These are phyloP conservation scores for Brachyhypopomus gauderio DNA, from an alignment of 2,113 vertebrate species.

Conservation along the genomic window DNA sequence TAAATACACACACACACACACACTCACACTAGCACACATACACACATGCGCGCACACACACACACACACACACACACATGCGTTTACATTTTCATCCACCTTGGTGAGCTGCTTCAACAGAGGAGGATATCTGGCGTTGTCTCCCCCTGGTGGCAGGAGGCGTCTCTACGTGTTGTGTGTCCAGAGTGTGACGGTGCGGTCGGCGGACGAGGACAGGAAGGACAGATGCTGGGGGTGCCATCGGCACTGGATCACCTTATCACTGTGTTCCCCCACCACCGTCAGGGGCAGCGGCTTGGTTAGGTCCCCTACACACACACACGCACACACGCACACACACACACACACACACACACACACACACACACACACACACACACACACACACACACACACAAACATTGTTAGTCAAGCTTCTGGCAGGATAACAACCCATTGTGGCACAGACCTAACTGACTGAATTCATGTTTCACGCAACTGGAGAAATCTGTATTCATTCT, in stretches of 20 bases:
- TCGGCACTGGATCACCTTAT: slow-evolving; percentile 98
- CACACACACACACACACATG: slow-evolving; percentile 1
- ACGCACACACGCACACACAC: slow-evolving; percentile 42
- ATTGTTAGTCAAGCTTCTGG: neutral
- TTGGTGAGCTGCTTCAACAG: neutral
- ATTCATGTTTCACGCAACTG: no score
- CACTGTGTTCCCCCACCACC: slow-evolving; percentile 90
- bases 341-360: neutral
- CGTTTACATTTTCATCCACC: slow-evolving; percentile 18
- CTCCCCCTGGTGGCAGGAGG: slow-evolving; percentile 6
- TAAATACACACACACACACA: slow-evolving; percentile 1
- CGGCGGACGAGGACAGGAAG: slow-evolving; percentile 96
- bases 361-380: neutral
- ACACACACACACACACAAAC: neutral
- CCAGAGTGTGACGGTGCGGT: slow-evolving; percentile 98
- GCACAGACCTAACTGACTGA: neutral
- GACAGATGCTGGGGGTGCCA: slow-evolving; percentile 97
- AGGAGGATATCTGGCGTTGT: slow-evolving; percentile 15
- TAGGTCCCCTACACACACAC: slow-evolving; percentile 71
- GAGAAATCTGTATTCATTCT: no score
- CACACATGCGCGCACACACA: neutral
- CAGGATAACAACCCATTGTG: neutral
- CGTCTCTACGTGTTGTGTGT: slow-evolving; percentile 85
- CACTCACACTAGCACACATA: neutral
- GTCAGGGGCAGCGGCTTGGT: slow-evolving; percentile 93